Evolutionary conservation across 2,113 vertebrate species (phyloP), one percentile per base, ranked within the genome.

Genomic region (Seriola aureovittata): DNA sequence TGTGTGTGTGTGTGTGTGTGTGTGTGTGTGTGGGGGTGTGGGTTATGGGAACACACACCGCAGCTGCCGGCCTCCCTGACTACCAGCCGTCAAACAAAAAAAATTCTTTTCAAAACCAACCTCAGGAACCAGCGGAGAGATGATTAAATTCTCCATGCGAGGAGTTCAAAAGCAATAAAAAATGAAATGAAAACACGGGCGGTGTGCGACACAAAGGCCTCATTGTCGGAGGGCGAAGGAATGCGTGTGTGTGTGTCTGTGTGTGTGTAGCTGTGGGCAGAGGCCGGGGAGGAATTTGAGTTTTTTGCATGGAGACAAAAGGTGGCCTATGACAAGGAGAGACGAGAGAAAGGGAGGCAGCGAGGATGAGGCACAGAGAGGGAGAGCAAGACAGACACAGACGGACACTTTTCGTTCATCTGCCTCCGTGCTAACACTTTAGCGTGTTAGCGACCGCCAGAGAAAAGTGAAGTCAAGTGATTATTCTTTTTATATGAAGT

Each of bases 251-350:
- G 90, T 89, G 91, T 91, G 83, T 91, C 63, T 85, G 89, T 87
- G 92, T 93, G 85, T 88, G 91, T 93, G 93, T 88, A 89, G 40
- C 29, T 85, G 86, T 82, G 81, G 71, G 81, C 85, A 89, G 86
- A 81, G 91, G 89, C 88, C 46, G 82, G 70, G 46, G 82, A 88
- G 92, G 93, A 93, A 94, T 95, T 90, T 89, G 71, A 76, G 91
- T 90, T 93, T 54, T 90, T 91, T 88, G 88, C 92, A 92, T 81
- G 80, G 76, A 94, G 84, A 94, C 92, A 94, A 94, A 94, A 94
- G 92, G 52, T 63, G 85, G 87, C 87, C 90, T 93, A 85, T 93
- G 89, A 89, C 81, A 85, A 71, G 63, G 67, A 68, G 75, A 71
- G 71, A 71, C 34, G 44, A 57, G 54, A 57, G 70, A 55, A 32